phyloP scores from a whole-genome alignment of 2,113 vertebrate species.

The Alexandromys fortis region DNA sequence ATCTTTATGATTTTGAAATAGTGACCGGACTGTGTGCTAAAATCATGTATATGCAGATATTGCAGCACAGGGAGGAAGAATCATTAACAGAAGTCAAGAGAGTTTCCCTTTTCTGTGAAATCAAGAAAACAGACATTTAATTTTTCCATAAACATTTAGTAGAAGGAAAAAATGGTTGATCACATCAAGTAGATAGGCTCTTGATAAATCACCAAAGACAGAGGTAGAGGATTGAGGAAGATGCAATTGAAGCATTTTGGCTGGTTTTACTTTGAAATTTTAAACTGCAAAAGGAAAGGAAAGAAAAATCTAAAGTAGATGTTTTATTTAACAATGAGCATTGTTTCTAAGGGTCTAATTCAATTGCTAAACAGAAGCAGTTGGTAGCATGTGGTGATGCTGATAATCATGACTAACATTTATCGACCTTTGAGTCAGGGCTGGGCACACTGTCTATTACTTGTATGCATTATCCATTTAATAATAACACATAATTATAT shows the following conservation, averaged over 20 bases:
- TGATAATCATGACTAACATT: background rate
- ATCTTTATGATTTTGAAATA: background rate
- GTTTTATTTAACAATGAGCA: background rate
- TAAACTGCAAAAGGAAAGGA: background rate
- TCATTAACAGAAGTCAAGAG: background rate
- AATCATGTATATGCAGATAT: background rate
- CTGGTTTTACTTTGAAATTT: background rate
- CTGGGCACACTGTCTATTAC: background rate
- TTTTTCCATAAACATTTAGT: background rate
- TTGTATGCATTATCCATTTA: background rate
- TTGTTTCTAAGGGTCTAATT: background rate
- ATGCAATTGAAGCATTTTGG: no score
- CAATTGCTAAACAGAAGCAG: background rate
- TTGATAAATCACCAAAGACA: background rate
- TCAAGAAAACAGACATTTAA: background rate
- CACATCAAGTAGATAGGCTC: no score
- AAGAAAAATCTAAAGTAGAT: background rate
- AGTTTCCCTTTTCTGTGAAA: background rate
- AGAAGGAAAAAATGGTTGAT: background rate
- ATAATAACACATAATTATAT: background rate
- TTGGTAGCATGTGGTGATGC: accelerated
- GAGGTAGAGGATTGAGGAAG: background rate
- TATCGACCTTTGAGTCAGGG: background rate
- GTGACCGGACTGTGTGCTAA: background rate
- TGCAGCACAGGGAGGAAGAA: accelerated